Evolutionary conservation across 1,140 invertebrate genomes (phyloP), one percentile per base, ranked within the genome.

Genomic region (Camponotus pennsylvanicus): DNA sequence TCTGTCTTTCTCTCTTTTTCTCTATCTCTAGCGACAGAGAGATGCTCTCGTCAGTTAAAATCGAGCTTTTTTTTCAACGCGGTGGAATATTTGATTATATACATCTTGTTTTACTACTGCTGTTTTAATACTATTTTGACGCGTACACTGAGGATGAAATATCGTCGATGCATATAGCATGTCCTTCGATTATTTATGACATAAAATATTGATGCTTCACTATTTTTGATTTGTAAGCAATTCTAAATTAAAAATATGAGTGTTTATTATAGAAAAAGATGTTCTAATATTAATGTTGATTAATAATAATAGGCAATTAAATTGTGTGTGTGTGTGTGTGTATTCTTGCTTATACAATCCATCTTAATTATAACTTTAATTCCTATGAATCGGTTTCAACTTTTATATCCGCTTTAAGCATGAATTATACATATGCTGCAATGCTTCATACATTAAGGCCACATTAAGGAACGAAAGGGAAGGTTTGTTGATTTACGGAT

Each of bases 31-130:
- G 63, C 76, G 82, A 71, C 70, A 84, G 86, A 90, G 83, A 86
- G 88, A 90, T 86, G 85, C 82, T 90, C 86, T 86, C 85, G 82
- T 82, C 67, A 76, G 83, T 87, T 88, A 89, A 86, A 88, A 69
- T 90, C 61, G 86, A 86, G 63, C 77, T 82, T 86, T 64, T 79
- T 82, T 85, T 78, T 57, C 82, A 89, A 78, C 85, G 78, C 83
- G 63, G 42, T 42, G 59, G 71, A 70, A 75, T 85, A 85, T 90
- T 88, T 90, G 78, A 85, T 88, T 86, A 86, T 71, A 59, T 71
- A 59, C n/a, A 67, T 21, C 69, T 57, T 27, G 49, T 8, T 18
- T 52, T 52, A 59, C 49, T 18, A 40, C 27, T 27, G 27, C 27
- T 27, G 27, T 27, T 27, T 37, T 59, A 32, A 49, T 21, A 52